phyloP scores from a whole-genome alignment of 2,888 invertebrate genomes.

The Pyrrhosoma nymphula region DNA sequence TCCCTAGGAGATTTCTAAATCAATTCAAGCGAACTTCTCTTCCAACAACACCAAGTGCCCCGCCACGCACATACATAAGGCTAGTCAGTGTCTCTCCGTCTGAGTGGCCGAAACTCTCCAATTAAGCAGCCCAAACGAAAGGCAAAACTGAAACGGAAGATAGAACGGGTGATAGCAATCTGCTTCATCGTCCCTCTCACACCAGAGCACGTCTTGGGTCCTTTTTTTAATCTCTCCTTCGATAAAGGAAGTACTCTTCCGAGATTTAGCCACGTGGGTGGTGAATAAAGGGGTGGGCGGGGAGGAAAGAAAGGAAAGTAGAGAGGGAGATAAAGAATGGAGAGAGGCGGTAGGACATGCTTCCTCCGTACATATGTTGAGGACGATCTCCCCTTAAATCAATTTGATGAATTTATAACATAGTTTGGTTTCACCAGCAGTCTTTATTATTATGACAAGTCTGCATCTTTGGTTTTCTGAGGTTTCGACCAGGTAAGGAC shows the following conservation, averaged over 20 bases:
- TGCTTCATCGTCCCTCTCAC: not conserved
- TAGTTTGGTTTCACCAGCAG: too few relatives aligned
- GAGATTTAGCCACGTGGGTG: not conserved
- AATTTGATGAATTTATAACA: too few relatives aligned
- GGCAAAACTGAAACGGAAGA: not conserved
- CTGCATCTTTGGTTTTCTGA: too few relatives aligned
- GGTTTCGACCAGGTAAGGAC: too few relatives aligned
- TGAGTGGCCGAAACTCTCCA: not conserved
- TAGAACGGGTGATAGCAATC: not conserved
- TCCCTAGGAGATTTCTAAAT: too few relatives aligned
- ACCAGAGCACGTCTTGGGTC: not conserved
- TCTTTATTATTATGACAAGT: too few relatives aligned
- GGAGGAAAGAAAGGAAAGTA: too few relatives aligned
- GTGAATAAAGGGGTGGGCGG: too few relatives aligned
- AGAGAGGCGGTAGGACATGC: not conserved
- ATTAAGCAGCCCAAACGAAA: not conserved
- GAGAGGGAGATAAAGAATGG: not conserved
- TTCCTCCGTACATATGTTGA: not conserved
- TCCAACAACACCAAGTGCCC: not conserved
- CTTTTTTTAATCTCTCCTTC: not conserved
- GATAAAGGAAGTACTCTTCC: not conserved
- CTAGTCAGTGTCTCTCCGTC: too few relatives aligned
- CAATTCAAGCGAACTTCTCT: too few relatives aligned
- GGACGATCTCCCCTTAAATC: too few relatives aligned
- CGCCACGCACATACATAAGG: too few relatives aligned